A percentile compares a stretch with the other conserved stretches of the same genome.
These are phyloP conservation scores for Diadegma fenestrale DNA, from an alignment of 2,888 invertebrate species.

Conservation along the genomic window DNA sequence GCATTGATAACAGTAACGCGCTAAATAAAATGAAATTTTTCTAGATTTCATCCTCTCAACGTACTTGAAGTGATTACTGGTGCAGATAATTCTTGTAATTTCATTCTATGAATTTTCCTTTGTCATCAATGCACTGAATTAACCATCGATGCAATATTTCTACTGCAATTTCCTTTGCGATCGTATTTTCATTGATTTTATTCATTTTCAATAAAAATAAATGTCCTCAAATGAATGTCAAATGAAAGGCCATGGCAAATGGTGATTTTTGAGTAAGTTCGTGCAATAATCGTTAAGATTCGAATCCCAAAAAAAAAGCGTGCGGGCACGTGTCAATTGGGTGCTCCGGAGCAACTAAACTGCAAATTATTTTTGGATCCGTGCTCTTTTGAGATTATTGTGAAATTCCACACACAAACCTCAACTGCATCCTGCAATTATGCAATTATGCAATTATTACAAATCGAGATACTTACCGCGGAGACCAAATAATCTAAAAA, in stretches of 20 bases:
- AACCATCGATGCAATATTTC: not conserved
- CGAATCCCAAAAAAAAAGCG: conserved; percentile 1
- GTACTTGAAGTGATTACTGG: conserved; percentile 48
- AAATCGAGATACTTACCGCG: conserved; percentile 13
- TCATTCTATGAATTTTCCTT: conserved; percentile 37
- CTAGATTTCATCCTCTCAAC: conserved; percentile 7
- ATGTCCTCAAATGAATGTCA: not conserved
- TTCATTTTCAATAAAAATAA: not conserved
- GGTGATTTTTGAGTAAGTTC: not conserved
- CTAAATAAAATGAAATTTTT: conserved; percentile 18
- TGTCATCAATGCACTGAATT: not conserved
- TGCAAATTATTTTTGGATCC: not conserved
- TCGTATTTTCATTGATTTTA: not conserved
- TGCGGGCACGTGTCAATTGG: conserved; percentile 31
- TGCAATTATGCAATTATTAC: not conserved
- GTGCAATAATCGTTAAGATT: not conserved
- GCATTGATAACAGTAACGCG: conserved; percentile 11
- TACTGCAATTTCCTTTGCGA: not conserved
- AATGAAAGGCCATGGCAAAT: not conserved
- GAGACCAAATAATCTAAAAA: conserved; percentile 20
- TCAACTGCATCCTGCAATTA: no score
- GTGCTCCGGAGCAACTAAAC: not conserved
- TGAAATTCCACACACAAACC: not conserved
- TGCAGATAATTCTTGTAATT: conserved; percentile 1
- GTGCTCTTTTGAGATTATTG: conserved; percentile 24